Evolutionary conservation across 2,797 vertebrate genomes (phyloP).

Genomic region (Scleropages formosus): DNA sequence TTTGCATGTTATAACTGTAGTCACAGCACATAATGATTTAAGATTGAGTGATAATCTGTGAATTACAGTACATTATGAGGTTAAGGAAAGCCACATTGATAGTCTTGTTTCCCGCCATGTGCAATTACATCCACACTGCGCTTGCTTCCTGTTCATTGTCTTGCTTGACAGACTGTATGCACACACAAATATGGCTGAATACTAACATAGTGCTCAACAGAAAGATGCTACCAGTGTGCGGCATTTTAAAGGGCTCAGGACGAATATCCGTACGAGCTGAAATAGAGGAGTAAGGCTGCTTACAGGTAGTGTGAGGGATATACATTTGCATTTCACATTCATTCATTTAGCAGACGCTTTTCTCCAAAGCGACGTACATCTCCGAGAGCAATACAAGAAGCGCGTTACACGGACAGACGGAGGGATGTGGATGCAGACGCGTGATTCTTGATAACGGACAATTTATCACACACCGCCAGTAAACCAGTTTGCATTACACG

Average conservation of each 20-base stretch:
- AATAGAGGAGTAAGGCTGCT: too few relatives aligned
- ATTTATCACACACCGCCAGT: background rate
- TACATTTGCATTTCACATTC: too few relatives aligned
- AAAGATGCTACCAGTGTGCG: background rate
- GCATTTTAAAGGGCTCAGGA: background rate
- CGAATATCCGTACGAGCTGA: background rate
- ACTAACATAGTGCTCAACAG: background rate
- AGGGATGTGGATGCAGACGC: too few relatives aligned
- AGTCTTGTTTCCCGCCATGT: background rate
- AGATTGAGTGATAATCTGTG: slow-evolving; percentile 15
- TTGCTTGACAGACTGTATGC: background rate
- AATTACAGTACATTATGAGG: slow-evolving; percentile 11
- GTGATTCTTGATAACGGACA: too few relatives aligned
- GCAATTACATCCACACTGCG: background rate
- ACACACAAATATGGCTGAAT: background rate
- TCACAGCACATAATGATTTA: slow-evolving; percentile 16
- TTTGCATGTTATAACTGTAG: slow-evolving; percentile 19
- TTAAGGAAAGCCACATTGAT: slow-evolving; percentile 1
- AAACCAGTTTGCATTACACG: too few relatives aligned
- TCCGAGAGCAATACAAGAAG: too few relatives aligned
- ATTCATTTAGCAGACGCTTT: too few relatives aligned
- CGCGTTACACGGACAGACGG: too few relatives aligned
- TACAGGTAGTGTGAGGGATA: too few relatives aligned
- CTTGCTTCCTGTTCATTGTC: background rate
- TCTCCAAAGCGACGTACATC: too few relatives aligned